These are phyloP conservation scores for Alligator sinensis DNA, from an alignment of 2,113 vertebrate genomes.

Conservation along the genomic window DNA sequence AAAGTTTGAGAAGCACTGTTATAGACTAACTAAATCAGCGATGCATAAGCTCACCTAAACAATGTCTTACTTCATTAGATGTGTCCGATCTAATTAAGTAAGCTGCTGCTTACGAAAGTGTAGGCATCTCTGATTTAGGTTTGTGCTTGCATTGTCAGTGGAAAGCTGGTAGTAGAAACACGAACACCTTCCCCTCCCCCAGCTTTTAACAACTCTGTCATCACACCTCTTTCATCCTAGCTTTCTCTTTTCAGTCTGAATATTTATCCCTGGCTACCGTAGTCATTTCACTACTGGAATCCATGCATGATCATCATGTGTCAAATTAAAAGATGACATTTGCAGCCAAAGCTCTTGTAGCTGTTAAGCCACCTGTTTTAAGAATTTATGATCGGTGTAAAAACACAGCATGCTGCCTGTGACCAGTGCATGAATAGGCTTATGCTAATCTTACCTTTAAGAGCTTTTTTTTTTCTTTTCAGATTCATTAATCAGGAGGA, in stretches of 20 bases:
- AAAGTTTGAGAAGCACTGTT: too few relatives aligned
- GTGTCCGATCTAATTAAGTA: too few relatives aligned
- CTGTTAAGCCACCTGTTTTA: background rate
- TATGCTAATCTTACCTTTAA: background rate
- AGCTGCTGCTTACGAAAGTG: too few relatives aligned
- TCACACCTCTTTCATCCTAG: background rate
- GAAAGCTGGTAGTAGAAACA: too few relatives aligned
- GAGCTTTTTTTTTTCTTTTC: background rate
- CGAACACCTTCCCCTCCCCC: background rate
- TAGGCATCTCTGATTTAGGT: too few relatives aligned
- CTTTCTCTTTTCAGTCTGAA: background rate
- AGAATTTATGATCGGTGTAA: background rate
- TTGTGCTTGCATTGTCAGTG: background rate
- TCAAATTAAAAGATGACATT: background rate
- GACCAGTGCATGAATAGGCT: background rate
- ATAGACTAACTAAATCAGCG: too few relatives aligned
- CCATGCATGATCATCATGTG: background rate
- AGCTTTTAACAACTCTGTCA: background rate
- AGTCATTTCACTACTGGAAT: background rate
- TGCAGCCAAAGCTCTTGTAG: background rate
- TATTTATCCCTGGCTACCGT: background rate
- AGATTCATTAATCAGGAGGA: slow-evolving; percentile 42
- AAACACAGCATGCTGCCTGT: background rate
- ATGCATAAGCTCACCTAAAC: too few relatives aligned
- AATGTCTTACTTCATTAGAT: too few relatives aligned